These are phyloP conservation scores for Phaethornis superciliosus DNA, from an alignment of 2,113 vertebrate species.

Conservation along the genomic window DNA sequence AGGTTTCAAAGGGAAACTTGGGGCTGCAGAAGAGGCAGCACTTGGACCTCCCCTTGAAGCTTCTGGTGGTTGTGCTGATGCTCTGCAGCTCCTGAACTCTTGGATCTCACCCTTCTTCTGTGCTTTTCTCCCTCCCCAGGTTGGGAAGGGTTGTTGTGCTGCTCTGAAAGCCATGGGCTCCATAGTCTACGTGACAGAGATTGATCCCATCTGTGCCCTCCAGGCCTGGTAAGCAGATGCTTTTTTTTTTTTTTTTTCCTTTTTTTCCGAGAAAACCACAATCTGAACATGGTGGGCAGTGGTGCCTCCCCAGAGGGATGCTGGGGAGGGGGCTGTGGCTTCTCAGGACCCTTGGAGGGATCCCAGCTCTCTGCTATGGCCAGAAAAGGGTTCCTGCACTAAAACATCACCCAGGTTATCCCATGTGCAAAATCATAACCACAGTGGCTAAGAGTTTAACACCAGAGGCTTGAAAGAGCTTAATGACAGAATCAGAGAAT, in stretches of 20 bases:
- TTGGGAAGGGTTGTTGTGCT: slow-evolving; percentile 95
- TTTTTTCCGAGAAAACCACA: accelerated
- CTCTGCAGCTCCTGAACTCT: accelerated
- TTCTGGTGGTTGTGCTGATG: accelerated
- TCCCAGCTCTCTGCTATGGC: accelerated
- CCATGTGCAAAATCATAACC: not conserved
- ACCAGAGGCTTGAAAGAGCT: not conserved
- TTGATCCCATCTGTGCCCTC: slow-evolving; percentile 96
- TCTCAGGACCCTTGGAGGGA: not conserved
- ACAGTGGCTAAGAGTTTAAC: not conserved
- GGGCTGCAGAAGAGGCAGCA: not conserved
- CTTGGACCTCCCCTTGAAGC: too few species aligned
- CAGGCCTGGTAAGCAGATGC: slow-evolving; percentile 89
- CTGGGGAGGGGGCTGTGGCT: not conserved
- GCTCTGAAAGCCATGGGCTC: slow-evolving; percentile 98
- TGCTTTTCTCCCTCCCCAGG: slow-evolving; percentile 72
- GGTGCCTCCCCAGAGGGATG: accelerated
- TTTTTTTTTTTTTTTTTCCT: too few species aligned
- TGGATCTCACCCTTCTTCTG: not conserved
- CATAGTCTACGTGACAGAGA: slow-evolving; percentile 97
- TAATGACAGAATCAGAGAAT: too few species aligned
- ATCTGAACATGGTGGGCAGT: accelerated
- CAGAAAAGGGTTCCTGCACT: not conserved
- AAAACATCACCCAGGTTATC: accelerated
- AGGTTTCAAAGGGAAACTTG: too few species aligned